These are phyloP conservation scores for Microplitis demolitor DNA, from an alignment of 1,140 invertebrate genomes.

Conservation along the genomic window DNA sequence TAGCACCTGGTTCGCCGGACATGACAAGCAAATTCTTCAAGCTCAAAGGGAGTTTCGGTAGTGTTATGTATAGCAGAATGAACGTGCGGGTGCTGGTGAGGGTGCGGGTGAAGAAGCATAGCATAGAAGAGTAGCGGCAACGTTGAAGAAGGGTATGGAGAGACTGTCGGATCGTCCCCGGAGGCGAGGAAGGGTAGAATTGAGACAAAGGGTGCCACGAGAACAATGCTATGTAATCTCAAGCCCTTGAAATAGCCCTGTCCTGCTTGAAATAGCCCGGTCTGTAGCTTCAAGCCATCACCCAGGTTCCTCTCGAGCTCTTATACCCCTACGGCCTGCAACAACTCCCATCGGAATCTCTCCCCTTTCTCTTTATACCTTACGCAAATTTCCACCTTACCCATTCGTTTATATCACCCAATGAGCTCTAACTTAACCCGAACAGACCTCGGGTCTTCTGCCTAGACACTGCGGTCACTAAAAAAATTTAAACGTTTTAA, in stretches of 20 bases:
- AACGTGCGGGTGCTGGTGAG: background rate
- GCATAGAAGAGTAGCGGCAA: background rate
- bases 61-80: background rate
- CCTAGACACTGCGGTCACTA: too few species aligned
- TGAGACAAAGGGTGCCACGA: conserved; percentile 55
- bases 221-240: conserved; percentile 62
- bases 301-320: background rate
- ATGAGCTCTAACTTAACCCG: too few species aligned
- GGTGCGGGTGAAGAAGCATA: conserved; percentile 6
- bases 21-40: conserved; percentile 10
- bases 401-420: too few species aligned
- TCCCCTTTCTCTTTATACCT: too few species aligned
- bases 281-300: conserved; percentile 7
- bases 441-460: too few species aligned
- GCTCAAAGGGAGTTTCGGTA: background rate
- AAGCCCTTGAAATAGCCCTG: conserved; percentile 54
- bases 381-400: too few species aligned
- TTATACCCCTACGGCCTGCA: background rate
- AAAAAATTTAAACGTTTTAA: too few species aligned
- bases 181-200: conserved; percentile 42
- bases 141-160: conserved; percentile 5
- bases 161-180: conserved; percentile 28
- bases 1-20: conserved; percentile 8
- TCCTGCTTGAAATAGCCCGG: conserved; percentile 33
- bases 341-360: background rate